Percentiles rank a stretch among this genome's conserved stretches.
These are phyloP conservation scores for Hirudinaria manillensis DNA, from an alignment of 2,888 invertebrate genomes.

Conservation along the genomic window DNA sequence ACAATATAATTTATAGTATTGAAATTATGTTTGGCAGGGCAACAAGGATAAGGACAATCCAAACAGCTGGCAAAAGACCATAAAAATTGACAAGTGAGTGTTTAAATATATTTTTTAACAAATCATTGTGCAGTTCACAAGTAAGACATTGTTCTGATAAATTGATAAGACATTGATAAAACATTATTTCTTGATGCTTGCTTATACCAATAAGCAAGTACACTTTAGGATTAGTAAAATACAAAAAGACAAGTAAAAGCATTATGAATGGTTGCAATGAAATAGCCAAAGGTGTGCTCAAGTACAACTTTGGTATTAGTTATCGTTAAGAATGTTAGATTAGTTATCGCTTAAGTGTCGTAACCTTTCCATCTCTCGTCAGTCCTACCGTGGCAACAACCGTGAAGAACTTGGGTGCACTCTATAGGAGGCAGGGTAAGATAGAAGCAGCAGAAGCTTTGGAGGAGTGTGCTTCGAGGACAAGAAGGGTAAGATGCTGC, in stretches of 20 bases:
- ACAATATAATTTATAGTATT: too few relatives aligned
- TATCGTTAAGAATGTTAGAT: not conserved
- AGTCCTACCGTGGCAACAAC: constrained; percentile 68
- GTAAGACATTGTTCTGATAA: too few relatives aligned
- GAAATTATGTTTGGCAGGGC: not conserved
- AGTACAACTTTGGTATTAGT: not conserved
- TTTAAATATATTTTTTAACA: too few relatives aligned
- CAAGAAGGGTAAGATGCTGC: constrained; percentile 57
- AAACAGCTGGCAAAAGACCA: constrained; percentile 17
- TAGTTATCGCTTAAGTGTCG: not conserved
- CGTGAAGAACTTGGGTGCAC: constrained; percentile 91
- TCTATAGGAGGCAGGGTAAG: constrained; percentile 95
- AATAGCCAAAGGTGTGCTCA: too few relatives aligned
- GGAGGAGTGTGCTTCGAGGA: constrained; percentile 92
- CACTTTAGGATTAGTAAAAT: not conserved
- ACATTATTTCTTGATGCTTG: not conserved
- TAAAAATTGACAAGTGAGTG: constrained; percentile 25
- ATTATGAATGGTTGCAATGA: too few relatives aligned
- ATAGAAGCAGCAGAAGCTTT: constrained; percentile 97
- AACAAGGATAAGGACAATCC: constrained; percentile 20
- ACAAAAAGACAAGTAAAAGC: too few relatives aligned
- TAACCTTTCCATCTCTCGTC: constrained; percentile 32
- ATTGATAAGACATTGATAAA: not conserved
- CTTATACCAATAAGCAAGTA: not conserved
- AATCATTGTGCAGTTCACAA: too few relatives aligned